phyloP scores from a whole-genome alignment of 2,113 vertebrate genomes.

The Alces alces region DNA sequence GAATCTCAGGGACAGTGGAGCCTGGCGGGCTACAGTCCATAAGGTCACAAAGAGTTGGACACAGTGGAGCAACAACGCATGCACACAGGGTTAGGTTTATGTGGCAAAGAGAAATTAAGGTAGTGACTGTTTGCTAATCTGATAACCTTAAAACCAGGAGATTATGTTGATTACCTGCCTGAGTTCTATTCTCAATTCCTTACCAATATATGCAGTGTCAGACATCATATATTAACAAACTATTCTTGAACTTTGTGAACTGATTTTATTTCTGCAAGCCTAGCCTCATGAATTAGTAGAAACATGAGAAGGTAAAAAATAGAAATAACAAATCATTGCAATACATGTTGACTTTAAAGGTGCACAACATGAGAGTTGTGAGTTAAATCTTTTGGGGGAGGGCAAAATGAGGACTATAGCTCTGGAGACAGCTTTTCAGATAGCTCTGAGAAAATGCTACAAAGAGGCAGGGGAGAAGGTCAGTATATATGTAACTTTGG shows the following conservation, averaged over 20 bases:
- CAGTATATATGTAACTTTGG: neutral
- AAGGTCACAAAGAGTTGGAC: neutral
- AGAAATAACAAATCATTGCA: neutral
- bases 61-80: neutral
- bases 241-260: neutral
- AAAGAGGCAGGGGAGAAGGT: neutral
- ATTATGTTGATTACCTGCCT: neutral
- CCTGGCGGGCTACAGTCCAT: neutral
- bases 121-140: neutral
- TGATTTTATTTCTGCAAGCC: neutral
- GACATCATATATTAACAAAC: neutral
- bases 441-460: neutral
- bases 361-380: neutral
- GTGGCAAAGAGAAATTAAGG: neutral
- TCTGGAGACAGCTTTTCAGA: neutral
- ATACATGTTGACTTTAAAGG: neutral
- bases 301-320: neutral
- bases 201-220: neutral
- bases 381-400: neutral
- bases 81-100: neutral
- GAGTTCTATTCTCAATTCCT: neutral
- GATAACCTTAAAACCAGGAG: neutral
- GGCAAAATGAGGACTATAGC: neutral
- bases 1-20: neutral
- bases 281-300: neutral